Evolutionary conservation across 2,888 invertebrate species (phyloP), one percentile per base, ranked within the genome.

Genomic region (Pinctada fucata): DNA sequence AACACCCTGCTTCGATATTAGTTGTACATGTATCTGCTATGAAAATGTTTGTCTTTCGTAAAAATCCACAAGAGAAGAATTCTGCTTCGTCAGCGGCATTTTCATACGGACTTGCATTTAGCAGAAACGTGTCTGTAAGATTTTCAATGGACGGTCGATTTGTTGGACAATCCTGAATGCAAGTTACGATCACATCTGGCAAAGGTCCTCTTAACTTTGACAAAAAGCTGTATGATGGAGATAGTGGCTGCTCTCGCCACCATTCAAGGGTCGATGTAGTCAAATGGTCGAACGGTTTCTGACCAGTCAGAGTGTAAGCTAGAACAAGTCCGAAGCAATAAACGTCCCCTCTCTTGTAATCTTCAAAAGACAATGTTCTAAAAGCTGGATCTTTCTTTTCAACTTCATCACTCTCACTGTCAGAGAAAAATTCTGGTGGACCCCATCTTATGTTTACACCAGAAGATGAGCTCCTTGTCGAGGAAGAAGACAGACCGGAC

Each of bases 41-140:
- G 67, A 72, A 80, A 16, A 80, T 80, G 48, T 78, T 51, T 10
- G 80, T 80, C n/a, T 78, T 75, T 50, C 71, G 66, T 50, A 80
- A 16, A 45, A 80, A 78, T 47, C 76, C 80, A 75, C 77, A 80
- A 48, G 78, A 71, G 65, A 80, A 80, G 50, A 78, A 78, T 68
- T 79, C 76, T 45, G 73, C 73, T 31, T n/a, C 66, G 16, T 48
- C 48, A 8, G 64, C 31, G 49, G 49, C 47, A 16, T 6, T 73
- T 45, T 73, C 73, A n/a, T 73, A 73, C 48, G 73, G 73, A 50
- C 69, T 77, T 31, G 51, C 66, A 47, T 66, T 50, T 6, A 47
- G 31, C 8, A 48, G 16, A 49, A 71, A 76, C 6, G 68, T 67
- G 8, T 63, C 8, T 3, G 72, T 50, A 51, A 79, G 31, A 16